Conservation (phyloP, 2,797 vertebrate genomes). For the Cygnus olor region DNA sequence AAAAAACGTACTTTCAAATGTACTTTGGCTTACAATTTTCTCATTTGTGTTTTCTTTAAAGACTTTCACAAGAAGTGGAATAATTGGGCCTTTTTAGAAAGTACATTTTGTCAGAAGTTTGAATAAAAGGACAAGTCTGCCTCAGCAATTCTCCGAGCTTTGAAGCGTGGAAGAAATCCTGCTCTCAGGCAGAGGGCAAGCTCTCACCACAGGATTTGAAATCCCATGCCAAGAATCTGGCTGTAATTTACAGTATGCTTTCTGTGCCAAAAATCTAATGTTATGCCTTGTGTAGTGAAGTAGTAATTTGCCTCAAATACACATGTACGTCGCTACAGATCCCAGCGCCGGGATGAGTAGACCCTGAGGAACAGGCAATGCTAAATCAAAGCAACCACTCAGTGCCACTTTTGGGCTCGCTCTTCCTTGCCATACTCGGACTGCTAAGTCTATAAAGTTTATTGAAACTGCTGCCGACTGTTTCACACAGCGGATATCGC, state of each 20-base stretch:
- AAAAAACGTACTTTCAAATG: neutral
- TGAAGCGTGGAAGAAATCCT: neutral
- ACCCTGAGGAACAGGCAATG: fast-evolving
- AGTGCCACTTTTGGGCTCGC: fast-evolving
- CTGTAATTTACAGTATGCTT: fast-evolving
- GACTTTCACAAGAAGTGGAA: neutral
- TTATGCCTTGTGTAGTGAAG: fast-evolving
- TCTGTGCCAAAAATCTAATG: fast-evolving
- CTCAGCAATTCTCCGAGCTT: neutral
- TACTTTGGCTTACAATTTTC: neutral
- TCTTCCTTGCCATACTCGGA: fast-evolving
- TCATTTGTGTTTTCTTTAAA: neutral
- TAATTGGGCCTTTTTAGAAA: neutral
- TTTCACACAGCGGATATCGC: fast-evolving
- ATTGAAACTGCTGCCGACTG: fast-evolving
- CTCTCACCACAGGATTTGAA: fast-evolving
- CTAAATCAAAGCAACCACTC: neutral
- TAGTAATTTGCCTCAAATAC: fast-evolving
- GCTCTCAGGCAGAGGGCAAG: too few species aligned
- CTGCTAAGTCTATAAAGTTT: fast-evolving
- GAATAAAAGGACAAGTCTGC: fast-evolving
- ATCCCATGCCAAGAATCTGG: fast-evolving
- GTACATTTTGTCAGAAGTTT: neutral
- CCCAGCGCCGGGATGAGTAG: fast-evolving
- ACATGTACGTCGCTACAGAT: fast-evolving